These are phyloP conservation scores for Gryllus bimaculatus DNA, from an alignment of 1,140 invertebrate genomes.

Conservation along the genomic window DNA sequence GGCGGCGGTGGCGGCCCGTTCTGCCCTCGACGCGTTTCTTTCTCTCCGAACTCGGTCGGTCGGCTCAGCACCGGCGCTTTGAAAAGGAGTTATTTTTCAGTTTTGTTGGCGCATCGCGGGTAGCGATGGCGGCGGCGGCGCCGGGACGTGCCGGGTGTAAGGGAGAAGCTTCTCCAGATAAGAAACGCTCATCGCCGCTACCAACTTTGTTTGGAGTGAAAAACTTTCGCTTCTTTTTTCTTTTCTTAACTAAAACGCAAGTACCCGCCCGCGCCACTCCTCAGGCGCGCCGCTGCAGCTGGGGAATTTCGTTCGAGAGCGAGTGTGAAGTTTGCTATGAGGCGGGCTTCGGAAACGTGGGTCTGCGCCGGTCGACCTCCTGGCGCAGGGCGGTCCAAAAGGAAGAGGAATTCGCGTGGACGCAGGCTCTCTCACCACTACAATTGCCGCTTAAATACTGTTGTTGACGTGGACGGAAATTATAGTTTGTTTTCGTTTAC, in stretches of 20 bases:
- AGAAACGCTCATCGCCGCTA: not conserved
- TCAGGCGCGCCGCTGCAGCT: not conserved
- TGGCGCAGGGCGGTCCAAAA: not conserved
- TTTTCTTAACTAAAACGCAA: conserved; percentile 1
- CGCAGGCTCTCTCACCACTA: no score
- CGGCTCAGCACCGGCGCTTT: not conserved
- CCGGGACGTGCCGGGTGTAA: not conserved
- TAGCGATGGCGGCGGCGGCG: not conserved
- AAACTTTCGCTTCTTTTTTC: conserved; percentile 5
- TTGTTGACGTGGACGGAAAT: no score
- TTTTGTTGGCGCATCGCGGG: not conserved
- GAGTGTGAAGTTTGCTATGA: conserved; percentile 1
- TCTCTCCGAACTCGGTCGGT: not conserved
- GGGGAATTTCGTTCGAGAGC: conserved; percentile 1
- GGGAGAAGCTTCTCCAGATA: not conserved
- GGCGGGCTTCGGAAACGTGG: not conserved
- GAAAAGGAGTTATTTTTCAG: conserved; percentile 1
- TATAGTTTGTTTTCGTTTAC: no score
- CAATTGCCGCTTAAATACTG: no score
- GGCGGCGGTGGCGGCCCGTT: not conserved
- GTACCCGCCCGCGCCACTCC: not conserved
- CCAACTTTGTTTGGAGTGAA: conserved; percentile 4
- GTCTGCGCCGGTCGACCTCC: no score
- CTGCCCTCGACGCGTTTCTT: no score
- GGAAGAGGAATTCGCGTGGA: no score